Evolutionary conservation across 2,797 vertebrate species (phyloP).

Genomic region (Phalloptychus januarius): DNA sequence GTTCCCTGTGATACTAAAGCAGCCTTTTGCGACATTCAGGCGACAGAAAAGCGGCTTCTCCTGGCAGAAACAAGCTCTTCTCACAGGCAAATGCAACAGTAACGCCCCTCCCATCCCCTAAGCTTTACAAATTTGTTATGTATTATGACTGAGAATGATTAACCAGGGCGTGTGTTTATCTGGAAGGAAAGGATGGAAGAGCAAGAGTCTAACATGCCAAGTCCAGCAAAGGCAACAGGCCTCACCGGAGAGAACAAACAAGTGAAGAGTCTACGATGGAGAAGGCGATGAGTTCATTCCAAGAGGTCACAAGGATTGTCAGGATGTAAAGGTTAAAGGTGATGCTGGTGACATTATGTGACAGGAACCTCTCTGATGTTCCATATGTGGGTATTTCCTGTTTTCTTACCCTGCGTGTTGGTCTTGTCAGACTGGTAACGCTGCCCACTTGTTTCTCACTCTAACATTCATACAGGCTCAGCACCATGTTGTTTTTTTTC

Average conservation of each 20-base stretch:
- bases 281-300: not conserved
- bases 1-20: conserved; percentile 18
- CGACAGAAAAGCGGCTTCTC: conserved; percentile 4
- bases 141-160: conserved; percentile 6
- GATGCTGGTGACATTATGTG: not conserved
- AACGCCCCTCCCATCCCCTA: not conserved
- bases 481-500: conserved; percentile 2
- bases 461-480: conserved; percentile 20
- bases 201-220: not conserved
- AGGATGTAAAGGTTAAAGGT: conserved; percentile 4
- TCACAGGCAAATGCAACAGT: not conserved
- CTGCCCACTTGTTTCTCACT: conserved; percentile 6
- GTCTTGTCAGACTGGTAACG: conserved; percentile 54
- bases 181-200: not conserved
- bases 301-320: conserved; percentile 9
- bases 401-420: not conserved
- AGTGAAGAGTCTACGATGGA: not conserved
- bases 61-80: not conserved
- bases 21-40: conserved; percentile 15
- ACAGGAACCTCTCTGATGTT: conserved; percentile 1
- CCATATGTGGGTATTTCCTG: not conserved
- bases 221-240: not conserved
- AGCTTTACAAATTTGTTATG: not conserved
- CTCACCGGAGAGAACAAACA: not conserved
- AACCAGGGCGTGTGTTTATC: conserved; percentile 11